Evolutionary conservation across 2,888 invertebrate genomes (phyloP).

Genomic region (Zaprionus bogoriensis): DNA sequence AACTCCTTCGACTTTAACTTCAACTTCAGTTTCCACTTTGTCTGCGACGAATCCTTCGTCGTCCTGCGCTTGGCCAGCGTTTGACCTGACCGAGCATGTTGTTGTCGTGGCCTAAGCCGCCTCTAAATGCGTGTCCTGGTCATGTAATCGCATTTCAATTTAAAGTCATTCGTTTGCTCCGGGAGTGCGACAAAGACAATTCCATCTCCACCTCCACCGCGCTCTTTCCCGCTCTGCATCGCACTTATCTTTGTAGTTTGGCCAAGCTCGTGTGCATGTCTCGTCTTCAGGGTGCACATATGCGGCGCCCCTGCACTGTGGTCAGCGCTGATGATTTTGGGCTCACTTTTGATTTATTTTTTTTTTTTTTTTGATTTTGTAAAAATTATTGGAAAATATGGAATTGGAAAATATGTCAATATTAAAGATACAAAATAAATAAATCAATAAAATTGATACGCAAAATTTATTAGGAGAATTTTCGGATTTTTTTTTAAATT

Average conservation of each 20-base stretch:
- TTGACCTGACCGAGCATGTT: slow-evolving; percentile 55
- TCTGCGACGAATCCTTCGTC: neutral
- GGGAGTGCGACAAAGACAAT: slow-evolving; percentile 16
- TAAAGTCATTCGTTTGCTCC: slow-evolving; percentile 62
- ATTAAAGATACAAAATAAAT: too few relatives aligned
- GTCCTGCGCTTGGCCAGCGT: slow-evolving; percentile 26
- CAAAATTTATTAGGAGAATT: too few relatives aligned
- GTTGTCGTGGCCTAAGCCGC: slow-evolving; percentile 62
- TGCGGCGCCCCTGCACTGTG: slow-evolving; percentile 25
- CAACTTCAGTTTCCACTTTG: neutral
- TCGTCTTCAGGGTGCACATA: slow-evolving; percentile 37
- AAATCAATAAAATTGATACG: too few relatives aligned
- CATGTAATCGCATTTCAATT: slow-evolving; percentile 82
- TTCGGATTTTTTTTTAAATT: too few relatives aligned
- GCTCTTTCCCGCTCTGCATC: neutral
- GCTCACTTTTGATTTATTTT: neutral
- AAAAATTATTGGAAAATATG: too few relatives aligned
- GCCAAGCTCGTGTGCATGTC: neutral
- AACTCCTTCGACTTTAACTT: neutral
- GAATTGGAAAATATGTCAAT: too few relatives aligned
- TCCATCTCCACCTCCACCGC: neutral
- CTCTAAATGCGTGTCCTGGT: slow-evolving; percentile 80
- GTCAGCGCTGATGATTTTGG: neutral
- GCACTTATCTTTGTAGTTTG: slow-evolving; percentile 26
- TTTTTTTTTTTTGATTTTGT: neutral